Evolutionary conservation across 1,140 invertebrate genomes (phyloP), one percentile per base, ranked within the genome.

Genomic region (Drosophila lowei): DNA sequence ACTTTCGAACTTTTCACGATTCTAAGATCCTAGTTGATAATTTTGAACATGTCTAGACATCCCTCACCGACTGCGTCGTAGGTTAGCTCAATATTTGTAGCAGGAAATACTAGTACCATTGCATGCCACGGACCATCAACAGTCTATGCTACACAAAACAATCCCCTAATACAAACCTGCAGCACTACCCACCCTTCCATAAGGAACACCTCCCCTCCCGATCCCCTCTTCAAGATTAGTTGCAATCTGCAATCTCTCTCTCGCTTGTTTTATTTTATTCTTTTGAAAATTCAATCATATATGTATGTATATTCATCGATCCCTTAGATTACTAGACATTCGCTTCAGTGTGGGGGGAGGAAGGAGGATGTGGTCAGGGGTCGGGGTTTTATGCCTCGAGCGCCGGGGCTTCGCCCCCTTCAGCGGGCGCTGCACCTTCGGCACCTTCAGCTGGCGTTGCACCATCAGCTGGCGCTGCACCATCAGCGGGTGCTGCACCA

Each of bases 1-100:
- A 78, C 18, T 47, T 30, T 23, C 52, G 65, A 68, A 48, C 52
- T 67, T 48, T 67, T 18, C 64, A 56, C 43, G 11, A 4, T 38
- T 3, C 11, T 5, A 13, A 38, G n/a, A 48, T 48, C 47, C 56
- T 56, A 65, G 47, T 53, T 66, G 65, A 68, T 68, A 56, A 49
- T 67, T 44, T 15, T 30, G n/a, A 28, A 30, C 6, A 15, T 30
- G 16, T 25, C 28, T 67, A 67, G 64, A 67, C 43, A 68, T 68
- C 25, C 25, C 66, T 13, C 50, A 57, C 50, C 63, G 42, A 56
- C 25, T 56, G 18, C 43, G 63, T 13, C 34, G 34, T 38, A 38
- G 11, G 13, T 38, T 68, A 56, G 43, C 48, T 67, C 23, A 9
- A 56, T 30, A n/a, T 41, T 8, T 56, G 65, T 68, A 59, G 64